Conservation (phyloP, 2,888 invertebrate genomes). For the Caenorhabditis sp. region DNA sequence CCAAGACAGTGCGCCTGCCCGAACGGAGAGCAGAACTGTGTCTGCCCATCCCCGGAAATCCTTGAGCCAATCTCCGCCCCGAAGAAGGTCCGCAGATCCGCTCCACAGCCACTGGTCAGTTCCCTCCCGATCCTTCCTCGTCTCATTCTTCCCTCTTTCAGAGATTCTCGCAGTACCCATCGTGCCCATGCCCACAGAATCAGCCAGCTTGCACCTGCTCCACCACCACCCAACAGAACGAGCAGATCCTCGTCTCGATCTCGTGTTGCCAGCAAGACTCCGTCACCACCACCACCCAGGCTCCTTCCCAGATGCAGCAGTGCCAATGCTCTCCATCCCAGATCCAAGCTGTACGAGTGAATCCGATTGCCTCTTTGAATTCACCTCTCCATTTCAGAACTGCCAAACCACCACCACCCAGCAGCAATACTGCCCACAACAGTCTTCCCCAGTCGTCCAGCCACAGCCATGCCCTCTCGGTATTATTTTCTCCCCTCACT, state of each 20-base stretch:
- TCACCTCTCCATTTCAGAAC: conserved; percentile 52
- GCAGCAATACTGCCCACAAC: conserved; percentile 76
- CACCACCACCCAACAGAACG: conserved; percentile 64
- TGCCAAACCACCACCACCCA: conserved; percentile 77
- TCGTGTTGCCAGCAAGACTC: conserved; percentile 66
- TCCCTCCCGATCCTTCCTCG: neutral
- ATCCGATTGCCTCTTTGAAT: neutral
- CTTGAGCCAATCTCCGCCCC: conserved; percentile 73
- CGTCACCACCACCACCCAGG: conserved; percentile 53
- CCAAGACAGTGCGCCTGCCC: conserved; percentile 76
- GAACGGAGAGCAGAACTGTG: conserved; percentile 75
- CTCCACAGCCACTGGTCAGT: conserved; percentile 41
- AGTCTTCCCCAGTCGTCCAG: conserved; percentile 72
- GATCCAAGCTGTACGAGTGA: conserved; percentile 42
- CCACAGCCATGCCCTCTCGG: conserved; percentile 78
- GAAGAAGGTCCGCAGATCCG: conserved; percentile 65
- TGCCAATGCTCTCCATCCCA: conserved; percentile 55
- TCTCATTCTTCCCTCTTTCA: neutral
- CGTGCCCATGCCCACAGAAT: conserved; percentile 69
- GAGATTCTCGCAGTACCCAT: conserved; percentile 69
- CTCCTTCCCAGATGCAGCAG: conserved; percentile 55
- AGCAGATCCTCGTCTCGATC: conserved; percentile 68
- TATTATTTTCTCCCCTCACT: conserved; percentile 12
- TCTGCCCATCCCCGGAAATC: conserved; percentile 76
- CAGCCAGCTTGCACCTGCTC: conserved; percentile 70